A percentile compares a stretch with the other conserved stretches of the same genome.
phyloP scores from a whole-genome alignment of 1,140 invertebrate genomes.

The Pinna nobilis region DNA sequence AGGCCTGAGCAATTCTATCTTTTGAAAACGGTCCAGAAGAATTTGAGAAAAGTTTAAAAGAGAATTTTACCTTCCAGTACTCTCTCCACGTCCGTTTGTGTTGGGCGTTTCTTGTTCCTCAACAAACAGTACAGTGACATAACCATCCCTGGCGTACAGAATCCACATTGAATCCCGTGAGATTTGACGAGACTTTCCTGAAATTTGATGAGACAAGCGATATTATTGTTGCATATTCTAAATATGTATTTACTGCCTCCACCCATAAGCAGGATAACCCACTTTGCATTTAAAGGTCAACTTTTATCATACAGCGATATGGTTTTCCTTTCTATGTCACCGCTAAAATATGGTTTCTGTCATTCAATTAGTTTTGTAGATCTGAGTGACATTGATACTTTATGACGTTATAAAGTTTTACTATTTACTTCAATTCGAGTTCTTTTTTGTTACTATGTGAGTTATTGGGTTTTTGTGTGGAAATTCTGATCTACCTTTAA shows the following conservation, averaged over 20 bases:
- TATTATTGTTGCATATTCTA: no score
- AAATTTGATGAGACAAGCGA: no score
- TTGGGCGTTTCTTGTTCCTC: slow-evolving; percentile 67
- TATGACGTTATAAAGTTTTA: not conserved
- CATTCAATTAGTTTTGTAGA: no score
- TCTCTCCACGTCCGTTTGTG: slow-evolving; percentile 51
- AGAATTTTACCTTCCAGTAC: slow-evolving; percentile 59
- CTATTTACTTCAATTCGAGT: no score
- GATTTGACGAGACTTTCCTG: slow-evolving; percentile 68
- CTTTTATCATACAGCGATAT: not conserved
- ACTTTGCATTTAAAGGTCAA: not conserved
- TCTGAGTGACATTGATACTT: no score
- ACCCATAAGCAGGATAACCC: no score
- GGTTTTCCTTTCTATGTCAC: no score
- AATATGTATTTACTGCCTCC: no score
- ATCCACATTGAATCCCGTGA: slow-evolving; percentile 75
- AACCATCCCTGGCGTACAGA: slow-evolving; percentile 75
- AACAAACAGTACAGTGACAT: slow-evolving; percentile 74
- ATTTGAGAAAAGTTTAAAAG: not conserved
- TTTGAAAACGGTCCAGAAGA: not conserved
- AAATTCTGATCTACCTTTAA: not conserved
- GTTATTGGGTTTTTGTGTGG: not conserved
- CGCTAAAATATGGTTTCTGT: no score
- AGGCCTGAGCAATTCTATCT: not conserved
- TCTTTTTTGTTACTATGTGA: not conserved